Percentiles rank a stretch among this genome's conserved stretches.
Conservation (phyloP, 2,113 vertebrate species). For the Clarias macrocephalus region DNA sequence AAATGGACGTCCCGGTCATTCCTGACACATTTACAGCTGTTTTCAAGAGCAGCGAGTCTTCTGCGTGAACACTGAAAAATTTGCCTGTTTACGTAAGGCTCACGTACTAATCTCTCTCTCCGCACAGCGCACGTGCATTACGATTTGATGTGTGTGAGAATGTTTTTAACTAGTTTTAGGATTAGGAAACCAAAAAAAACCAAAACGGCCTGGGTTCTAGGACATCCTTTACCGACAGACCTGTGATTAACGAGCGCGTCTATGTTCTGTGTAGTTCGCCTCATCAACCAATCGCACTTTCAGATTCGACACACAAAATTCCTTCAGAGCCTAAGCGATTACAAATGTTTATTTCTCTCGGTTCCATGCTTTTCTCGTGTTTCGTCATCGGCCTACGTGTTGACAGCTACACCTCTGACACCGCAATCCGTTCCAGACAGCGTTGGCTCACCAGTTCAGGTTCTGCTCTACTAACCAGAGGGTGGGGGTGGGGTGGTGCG, state of each 20-base stretch:
- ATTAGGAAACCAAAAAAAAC: background rate
- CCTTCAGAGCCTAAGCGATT: background rate
- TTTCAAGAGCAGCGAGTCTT: background rate
- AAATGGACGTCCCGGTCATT: background rate
- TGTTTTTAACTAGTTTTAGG: background rate
- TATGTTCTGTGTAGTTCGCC: background rate
- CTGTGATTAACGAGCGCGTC: background rate
- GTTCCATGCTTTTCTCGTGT: background rate
- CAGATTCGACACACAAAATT: background rate
- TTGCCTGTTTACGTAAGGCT: background rate
- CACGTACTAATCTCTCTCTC: background rate
- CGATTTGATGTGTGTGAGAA: background rate
- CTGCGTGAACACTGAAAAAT: background rate
- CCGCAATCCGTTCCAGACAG: background rate
- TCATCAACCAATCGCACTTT: too few species aligned
- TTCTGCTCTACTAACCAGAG: too few species aligned
- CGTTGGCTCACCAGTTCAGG: background rate
- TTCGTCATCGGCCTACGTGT: background rate
- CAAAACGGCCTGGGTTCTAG: background rate
- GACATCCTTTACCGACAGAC: background rate
- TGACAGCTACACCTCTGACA: background rate
- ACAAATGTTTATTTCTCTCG: background rate
- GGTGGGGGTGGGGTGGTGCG: background rate
- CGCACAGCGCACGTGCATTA: background rate
- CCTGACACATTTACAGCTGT: conserved; percentile 5